Evolutionary conservation across 2,888 invertebrate genomes (phyloP), one percentile per base, ranked within the genome.

Genomic region (Rhagonycha fulva): DNA sequence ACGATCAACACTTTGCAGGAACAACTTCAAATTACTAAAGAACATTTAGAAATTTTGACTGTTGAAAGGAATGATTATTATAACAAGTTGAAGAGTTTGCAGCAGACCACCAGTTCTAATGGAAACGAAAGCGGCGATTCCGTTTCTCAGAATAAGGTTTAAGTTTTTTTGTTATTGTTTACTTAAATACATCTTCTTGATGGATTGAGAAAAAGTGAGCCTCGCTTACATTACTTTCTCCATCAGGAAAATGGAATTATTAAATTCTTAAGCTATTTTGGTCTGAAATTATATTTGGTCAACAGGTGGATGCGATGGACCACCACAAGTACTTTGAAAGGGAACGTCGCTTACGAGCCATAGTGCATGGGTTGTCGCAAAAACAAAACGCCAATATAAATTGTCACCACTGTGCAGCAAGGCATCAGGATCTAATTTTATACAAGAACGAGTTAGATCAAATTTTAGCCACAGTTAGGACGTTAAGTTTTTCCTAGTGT

Each of bases 61-160:
- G 89, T 89, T 0, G 91, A 91, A 83, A 85, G 90, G 72, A 90
- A 91, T 79, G 90, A 91, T 82, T 85, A 91, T 76, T 90, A 90
- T 82, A 87, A 85, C 68, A 87, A 88, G 82, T 70, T 82, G 19
- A 75, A 83, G 24, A 81, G 70, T 71, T 75, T 62, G 19, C 24
- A 12, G 28, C n/a, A 14, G 14, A 19, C 0, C 23, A 61, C 0
- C 23, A 61, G 68, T 62, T 23, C 68, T 5, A 77, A 75, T 32
- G 72, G 30, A 60, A 73, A 68, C 30, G 69, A 62, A 9, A 28
- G 60, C 26, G 60, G 67, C 19, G 68, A 47, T 19, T 32, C 70
- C 32, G 24, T 68, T 28, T 62, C 69, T 30, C 75, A 70, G 62
- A 72, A 75, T 68, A 75, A 75, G 77, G 77, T 77, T 67, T 28